Conservation (phyloP, 2,113 vertebrate species). For the Daubentonia madagascariensis region DNA sequence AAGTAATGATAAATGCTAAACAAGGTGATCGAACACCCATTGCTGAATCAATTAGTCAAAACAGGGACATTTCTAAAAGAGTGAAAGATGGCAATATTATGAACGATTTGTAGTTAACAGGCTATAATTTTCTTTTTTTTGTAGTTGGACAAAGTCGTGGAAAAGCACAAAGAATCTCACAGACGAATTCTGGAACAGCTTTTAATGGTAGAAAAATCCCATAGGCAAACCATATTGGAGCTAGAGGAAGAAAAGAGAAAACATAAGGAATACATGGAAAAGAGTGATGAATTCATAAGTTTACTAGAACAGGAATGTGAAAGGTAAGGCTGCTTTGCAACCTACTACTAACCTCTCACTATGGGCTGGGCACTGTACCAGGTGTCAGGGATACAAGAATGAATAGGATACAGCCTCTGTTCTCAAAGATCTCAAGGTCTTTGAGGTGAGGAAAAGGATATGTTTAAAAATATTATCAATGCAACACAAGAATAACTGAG, state of each 20-base stretch:
- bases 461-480: background rate
- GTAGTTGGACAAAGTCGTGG: slow-evolving; percentile 89
- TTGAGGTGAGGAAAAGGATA: background rate
- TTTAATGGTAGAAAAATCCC: slow-evolving; percentile 87
- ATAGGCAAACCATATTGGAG: slow-evolving; percentile 83
- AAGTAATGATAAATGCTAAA: slow-evolving; percentile 19
- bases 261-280: slow-evolving; percentile 87
- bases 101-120: slow-evolving; percentile 42
- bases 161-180: slow-evolving; percentile 86
- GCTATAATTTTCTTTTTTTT: slow-evolving; percentile 73
- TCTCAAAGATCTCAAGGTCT: background rate
- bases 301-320: slow-evolving; percentile 91
- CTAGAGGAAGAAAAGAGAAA: slow-evolving; percentile 90
- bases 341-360: background rate
- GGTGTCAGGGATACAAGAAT: background rate
- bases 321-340: slow-evolving; percentile 86
- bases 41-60: slow-evolving; percentile 18
- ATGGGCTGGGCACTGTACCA: background rate
- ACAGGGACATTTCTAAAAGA: slow-evolving; percentile 11
- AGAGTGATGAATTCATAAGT: slow-evolving; percentile 87
- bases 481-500: background rate
- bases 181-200: slow-evolving; percentile 88
- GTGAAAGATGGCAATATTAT: background rate
- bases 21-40: background rate
- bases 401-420: background rate